phyloP scores from a whole-genome alignment of 2,888 invertebrate genomes.

The Agriotes lineatus region DNA sequence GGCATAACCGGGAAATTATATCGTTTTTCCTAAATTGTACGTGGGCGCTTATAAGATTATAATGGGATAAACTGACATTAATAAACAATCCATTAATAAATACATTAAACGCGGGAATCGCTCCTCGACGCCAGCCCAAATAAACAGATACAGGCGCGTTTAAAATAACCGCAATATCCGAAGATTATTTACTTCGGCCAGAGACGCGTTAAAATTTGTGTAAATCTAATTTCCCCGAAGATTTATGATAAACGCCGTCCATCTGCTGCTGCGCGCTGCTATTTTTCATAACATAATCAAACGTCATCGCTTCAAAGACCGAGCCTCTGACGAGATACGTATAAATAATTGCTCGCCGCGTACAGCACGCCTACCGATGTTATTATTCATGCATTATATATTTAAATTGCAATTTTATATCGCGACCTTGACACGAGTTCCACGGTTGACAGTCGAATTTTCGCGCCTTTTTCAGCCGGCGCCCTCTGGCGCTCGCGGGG shows the following conservation, averaged over 20 bases:
- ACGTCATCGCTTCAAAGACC: slow-evolving; percentile 48
- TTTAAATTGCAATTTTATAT: slow-evolving; percentile 48
- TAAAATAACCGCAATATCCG: slow-evolving; percentile 53
- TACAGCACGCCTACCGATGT: slow-evolving; percentile 34
- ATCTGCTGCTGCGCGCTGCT: slow-evolving; percentile 45
- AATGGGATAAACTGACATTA: slow-evolving; percentile 58
- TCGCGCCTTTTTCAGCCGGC: too few species aligned
- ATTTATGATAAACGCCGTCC: slow-evolving; percentile 53
- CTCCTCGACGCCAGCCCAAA: slow-evolving; percentile 63
- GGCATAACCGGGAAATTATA: slow-evolving; percentile 11
- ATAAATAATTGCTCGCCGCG: slow-evolving; percentile 13
- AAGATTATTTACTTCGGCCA: slow-evolving; percentile 51
- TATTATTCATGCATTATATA: slow-evolving; percentile 38
- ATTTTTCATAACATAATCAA: slow-evolving; percentile 49
- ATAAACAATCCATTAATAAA: slow-evolving; percentile 64
- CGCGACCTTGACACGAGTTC: slow-evolving; percentile 37
- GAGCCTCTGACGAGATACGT: slow-evolving; percentile 10
- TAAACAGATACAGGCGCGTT: slow-evolving; percentile 58
- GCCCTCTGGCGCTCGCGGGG: too few species aligned
- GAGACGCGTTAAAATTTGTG: slow-evolving; percentile 57
- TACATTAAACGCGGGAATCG: slow-evolving; percentile 63
- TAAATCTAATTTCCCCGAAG: slow-evolving; percentile 54
- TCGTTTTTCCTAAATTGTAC: slow-evolving; percentile 5
- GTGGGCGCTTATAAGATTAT: slow-evolving; percentile 46
- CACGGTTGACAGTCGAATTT: neutral